A percentile compares a stretch with the other conserved stretches of the same genome.
phyloP scores from a whole-genome alignment of 2,113 vertebrate genomes.

The Rhegmatorhina hoffmannsi region DNA sequence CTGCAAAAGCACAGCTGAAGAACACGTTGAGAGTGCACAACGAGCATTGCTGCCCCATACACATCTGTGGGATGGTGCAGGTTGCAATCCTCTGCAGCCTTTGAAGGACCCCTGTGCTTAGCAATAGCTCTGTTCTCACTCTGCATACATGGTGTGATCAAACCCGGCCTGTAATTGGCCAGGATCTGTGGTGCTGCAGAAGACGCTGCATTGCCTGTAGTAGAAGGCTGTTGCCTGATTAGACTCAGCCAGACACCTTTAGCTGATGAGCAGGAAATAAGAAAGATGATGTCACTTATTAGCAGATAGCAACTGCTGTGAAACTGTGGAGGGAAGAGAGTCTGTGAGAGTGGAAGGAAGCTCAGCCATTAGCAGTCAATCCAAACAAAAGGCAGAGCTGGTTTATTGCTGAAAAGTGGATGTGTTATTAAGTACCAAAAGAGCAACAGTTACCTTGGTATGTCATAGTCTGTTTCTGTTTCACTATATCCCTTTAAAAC shows the following conservation, averaged over 20 bases:
- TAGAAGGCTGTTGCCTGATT: not conserved
- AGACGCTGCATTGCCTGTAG: not conserved
- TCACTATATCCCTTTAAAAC: not conserved
- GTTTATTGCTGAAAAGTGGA: not conserved
- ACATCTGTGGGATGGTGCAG: not conserved
- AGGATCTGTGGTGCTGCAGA: not conserved
- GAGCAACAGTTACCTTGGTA: not conserved
- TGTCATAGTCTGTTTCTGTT: not conserved
- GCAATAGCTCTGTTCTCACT: not conserved
- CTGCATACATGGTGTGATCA: not conserved
- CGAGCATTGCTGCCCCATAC: not conserved
- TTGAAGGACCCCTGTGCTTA: not conserved
- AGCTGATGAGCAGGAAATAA: not conserved
- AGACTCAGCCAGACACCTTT: not conserved
- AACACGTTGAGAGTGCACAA: rapidly evolving
- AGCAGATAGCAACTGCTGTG: not conserved
- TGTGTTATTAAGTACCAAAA: not conserved
- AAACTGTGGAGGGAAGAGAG: not conserved
- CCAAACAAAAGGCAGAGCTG: not conserved
- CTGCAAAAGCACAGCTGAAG: not conserved
- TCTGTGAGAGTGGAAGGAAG: not conserved
- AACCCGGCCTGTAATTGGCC: not conserved
- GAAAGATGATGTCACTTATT: not conserved
- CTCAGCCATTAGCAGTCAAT: not conserved
- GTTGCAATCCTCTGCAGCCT: not conserved